These are phyloP conservation scores for Acanthacorydalis orientalis DNA, from an alignment of 2,888 invertebrate species.

Conservation along the genomic window DNA sequence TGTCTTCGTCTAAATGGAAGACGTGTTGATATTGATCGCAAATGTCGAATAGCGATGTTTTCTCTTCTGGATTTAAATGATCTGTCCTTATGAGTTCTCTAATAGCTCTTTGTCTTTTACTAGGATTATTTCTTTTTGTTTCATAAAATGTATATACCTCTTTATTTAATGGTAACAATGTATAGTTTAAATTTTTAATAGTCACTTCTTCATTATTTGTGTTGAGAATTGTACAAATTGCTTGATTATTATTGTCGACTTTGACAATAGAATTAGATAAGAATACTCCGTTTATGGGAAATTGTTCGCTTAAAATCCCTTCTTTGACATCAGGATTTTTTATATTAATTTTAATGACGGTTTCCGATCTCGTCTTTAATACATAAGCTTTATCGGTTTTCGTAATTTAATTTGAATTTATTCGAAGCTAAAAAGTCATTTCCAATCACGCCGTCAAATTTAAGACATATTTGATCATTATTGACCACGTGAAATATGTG, in stretches of 20 bases:
- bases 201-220: background rate
- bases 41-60: slow-evolving; percentile 9
- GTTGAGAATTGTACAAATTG: background rate
- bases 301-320: background rate
- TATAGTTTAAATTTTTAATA: background rate
- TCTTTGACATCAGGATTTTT: background rate
- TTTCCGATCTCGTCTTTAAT: background rate
- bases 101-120: too few relatives aligned
- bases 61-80: slow-evolving; percentile 14
- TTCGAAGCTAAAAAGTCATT: background rate
- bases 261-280: background rate
- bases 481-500: background rate
- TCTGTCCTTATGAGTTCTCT: too few relatives aligned
- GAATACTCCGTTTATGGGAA: background rate
- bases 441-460: background rate
- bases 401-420: background rate
- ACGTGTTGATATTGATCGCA: slow-evolving; percentile 11
- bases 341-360: background rate
- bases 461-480: background rate
- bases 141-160: too few relatives aligned
- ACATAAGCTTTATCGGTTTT: background rate
- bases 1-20: slow-evolving; percentile 12
- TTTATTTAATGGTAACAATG: background rate
- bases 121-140: too few relatives aligned
- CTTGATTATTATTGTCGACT: background rate